Base-by-base conservation (phyloP, 1,140 invertebrate species). In the Dendroctonus valens region DNA sequence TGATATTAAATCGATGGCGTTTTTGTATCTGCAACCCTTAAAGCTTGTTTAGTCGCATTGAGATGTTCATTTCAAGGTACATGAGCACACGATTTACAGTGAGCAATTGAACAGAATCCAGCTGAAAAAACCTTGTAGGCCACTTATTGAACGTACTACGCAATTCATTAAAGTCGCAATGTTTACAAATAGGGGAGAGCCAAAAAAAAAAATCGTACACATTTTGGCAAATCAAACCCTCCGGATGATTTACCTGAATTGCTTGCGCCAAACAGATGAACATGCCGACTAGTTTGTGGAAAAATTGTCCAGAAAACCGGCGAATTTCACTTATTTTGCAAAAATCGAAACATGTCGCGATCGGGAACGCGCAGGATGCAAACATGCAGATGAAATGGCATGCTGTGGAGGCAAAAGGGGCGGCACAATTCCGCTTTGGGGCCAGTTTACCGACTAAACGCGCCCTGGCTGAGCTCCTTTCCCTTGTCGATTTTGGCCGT, bases 351-450 rank as follows among this genome's bases (percentile, higher is more conserved):
- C 15, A 12, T 9, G 50, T 26, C 50, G 44, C 44, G 50, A 52
- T 52, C 50, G 50, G 38, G 38, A n/a, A 52, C 50, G 50, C 50
- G 50, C 50, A 52, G 50, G 50, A 15, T 52, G 50, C 50, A 52
- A 52, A 52, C 50, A 52, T 52, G 50, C 50, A 52, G 50, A 52
- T 52, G 50, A 52, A 52, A n/a, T 52, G 50, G 15, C 50, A 52
- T 52, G 50, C 50, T 52, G 50, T 37, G 11, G 46, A 26, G 15
- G 15, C 14, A 9, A 6, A 9, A 26, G 15, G 12, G 9, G 15
- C n/a, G 50, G 50, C n/a, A 9, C 15, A 26, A 9, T 52, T 37
- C 15, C n/a, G 9, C 15, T 52, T 52, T 15, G 50, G 50, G 14
- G 50, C 12, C 50, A 15, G 50, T 14, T 52, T 37, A 52, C 50